Evolutionary conservation across 2,797 vertebrate species (phyloP), one percentile per base, ranked within the genome.

Genomic region (Amphiprion clarkii): DNA sequence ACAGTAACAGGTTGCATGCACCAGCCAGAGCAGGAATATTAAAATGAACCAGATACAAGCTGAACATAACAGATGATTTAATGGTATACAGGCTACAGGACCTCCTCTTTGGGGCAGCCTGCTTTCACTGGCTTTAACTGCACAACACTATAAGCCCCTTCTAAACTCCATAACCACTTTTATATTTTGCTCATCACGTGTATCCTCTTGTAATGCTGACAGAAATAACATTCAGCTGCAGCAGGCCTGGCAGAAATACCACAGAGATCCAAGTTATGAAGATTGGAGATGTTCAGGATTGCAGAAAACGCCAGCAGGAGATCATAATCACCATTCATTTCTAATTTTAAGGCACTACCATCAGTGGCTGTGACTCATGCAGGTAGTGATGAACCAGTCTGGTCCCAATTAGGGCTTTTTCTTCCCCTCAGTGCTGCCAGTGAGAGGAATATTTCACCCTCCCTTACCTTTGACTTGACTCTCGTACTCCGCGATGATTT

Each of bases 401-500:
- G 61, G 1, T 71, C 77, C 56, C 36, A 65, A n/a, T 73, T 52
- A 62, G n/a, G 60, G 31, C 44, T 27, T 72, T 70, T 33, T 36
- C 19, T 42, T 14, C 12, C 25, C 13, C 19, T 13, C 72, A 44
- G 40, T 9, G 19, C 62, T 42, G 21, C 51, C 58, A 27, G 49
- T 44, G 40, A 13, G 27, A 49, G 5, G 48, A 64, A 69, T 70
- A 55, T 21, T 14, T 36, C 29, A 21, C 44, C 17, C 42, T 5
- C 10, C 6, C 25, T 29, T 94, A 99, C 98, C 98, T 98, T 99
- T 99, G 25, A 99, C 98, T 96, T 99, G 98, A 88, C 96, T 97
- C 94, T 99, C 98, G 90, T 99, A 99, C 57, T 99, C 98, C 68
- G 95, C 95, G 88, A 99, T 97, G 83, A 99, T 99, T 87, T 99